Percentiles rank a stretch among this genome's conserved stretches.
These are phyloP conservation scores for Cherax destructor DNA, from an alignment of 1,140 invertebrate species.

Conservation along the genomic window DNA sequence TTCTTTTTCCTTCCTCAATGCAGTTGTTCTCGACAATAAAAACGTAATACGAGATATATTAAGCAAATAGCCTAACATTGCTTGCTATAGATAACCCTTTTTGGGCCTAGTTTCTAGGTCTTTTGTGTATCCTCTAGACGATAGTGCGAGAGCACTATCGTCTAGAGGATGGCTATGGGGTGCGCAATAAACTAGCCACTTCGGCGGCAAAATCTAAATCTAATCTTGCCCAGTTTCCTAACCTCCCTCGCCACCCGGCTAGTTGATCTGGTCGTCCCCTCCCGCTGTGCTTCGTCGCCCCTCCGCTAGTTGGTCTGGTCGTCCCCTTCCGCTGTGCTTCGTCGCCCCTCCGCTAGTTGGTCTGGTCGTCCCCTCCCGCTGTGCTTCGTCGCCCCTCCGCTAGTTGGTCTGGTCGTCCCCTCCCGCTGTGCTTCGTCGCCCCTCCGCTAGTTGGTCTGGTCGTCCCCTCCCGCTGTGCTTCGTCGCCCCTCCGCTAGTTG, in stretches of 20 bases:
- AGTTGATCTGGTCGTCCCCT: background rate
- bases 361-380: background rate
- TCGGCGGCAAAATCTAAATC: no score
- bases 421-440: background rate
- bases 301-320: background rate
- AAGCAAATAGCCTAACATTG: no score
- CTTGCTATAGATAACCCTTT: no score
- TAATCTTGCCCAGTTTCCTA: no score
- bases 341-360: background rate
- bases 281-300: background rate
- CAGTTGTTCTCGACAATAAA: no score
- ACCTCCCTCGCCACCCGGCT: background rate
- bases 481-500: background rate
- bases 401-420: background rate
- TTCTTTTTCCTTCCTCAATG: no score
- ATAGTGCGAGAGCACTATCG: no score
- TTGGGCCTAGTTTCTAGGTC: no score
- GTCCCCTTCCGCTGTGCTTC: background rate
- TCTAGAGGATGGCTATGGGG: no score
- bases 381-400: background rate
- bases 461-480: background rate
- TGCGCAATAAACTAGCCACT: no score
- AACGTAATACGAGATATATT: no score
- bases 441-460: background rate
- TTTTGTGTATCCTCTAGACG: no score